phyloP scores from a whole-genome alignment of 2,797 vertebrate species.

The Phyllotis vaccarum region DNA sequence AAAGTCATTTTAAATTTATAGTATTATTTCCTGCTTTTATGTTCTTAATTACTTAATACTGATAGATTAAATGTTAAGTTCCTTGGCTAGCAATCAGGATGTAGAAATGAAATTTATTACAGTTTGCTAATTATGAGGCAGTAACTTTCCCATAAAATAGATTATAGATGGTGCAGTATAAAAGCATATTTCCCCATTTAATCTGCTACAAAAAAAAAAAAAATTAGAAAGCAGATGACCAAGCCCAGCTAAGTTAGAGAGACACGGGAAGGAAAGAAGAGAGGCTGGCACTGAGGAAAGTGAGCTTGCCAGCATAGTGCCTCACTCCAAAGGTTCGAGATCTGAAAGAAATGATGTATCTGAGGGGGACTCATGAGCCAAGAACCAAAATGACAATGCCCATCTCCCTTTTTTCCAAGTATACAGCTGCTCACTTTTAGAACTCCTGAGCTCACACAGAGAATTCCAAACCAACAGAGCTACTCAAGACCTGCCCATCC shows the following conservation, averaged over 20 bases:
- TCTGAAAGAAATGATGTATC: background rate
- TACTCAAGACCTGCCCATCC: too few relatives aligned
- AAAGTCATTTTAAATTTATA: background rate
- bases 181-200: background rate
- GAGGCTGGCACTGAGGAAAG: background rate
- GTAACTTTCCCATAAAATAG: background rate
- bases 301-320: fast-evolving
- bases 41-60: background rate
- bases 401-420: background rate
- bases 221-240: background rate
- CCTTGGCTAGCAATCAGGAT: background rate
- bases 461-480: background rate
- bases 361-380: background rate
- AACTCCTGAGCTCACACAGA: background rate
- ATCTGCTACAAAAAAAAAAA: background rate
- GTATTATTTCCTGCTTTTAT: background rate
- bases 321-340: fast-evolving
- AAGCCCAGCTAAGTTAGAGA: background rate
- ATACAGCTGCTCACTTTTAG: background rate
- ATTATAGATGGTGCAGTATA: background rate
- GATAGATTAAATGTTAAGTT: background rate
- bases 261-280: too few relatives aligned
- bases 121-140: slow-evolving; percentile 18
- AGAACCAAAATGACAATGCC: too few relatives aligned
- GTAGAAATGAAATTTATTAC: background rate